A percentile compares a stretch with the other conserved stretches of the same genome.
Evolutionary conservation across 2,797 vertebrate genomes (phyloP).

Genomic region (Eptatretus atami): DNA sequence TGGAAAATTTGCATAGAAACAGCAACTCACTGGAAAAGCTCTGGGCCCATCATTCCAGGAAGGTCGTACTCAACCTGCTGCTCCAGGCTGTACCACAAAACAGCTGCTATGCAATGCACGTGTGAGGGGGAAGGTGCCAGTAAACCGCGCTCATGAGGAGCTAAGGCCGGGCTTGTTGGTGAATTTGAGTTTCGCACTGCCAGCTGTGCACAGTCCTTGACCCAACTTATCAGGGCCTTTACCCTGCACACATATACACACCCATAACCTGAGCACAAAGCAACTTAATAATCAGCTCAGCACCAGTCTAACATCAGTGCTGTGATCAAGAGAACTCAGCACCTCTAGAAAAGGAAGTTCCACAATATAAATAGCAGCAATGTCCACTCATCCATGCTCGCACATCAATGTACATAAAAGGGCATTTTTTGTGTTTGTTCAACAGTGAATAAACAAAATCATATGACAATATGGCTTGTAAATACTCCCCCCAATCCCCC

Average conservation of each 20-base stretch:
- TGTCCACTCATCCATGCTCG: too few relatives aligned
- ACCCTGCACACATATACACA: slow-evolving; percentile 23
- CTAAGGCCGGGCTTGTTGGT: slow-evolving; percentile 26
- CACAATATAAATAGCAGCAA: too few relatives aligned
- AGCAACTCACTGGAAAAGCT: slow-evolving; percentile 73
- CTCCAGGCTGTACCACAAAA: slow-evolving; percentile 92
- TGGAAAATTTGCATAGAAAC: neutral
- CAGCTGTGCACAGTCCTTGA: slow-evolving; percentile 62
- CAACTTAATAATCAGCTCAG: neutral
- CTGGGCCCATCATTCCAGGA: slow-evolving; percentile 45
- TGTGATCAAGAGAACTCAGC: neutral
- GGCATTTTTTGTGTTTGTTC: too few relatives aligned
- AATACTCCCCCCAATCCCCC: too few relatives aligned
- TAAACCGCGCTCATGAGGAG: slow-evolving; percentile 39
- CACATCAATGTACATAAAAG: too few relatives aligned
- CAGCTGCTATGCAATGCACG: slow-evolving; percentile 74
- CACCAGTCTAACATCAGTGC: neutral
- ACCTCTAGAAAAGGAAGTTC: too few relatives aligned
- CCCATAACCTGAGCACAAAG: neutral
- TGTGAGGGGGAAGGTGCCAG: slow-evolving; percentile 94
- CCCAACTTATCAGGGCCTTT: slow-evolving; percentile 85
- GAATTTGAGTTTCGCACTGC: slow-evolving; percentile 46
- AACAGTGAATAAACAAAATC: too few relatives aligned
- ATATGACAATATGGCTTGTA: too few relatives aligned
- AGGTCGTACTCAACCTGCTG: slow-evolving; percentile 80